Base-by-base conservation (phyloP, 2,113 vertebrate genomes). In the Mus spicilegus region DNA sequence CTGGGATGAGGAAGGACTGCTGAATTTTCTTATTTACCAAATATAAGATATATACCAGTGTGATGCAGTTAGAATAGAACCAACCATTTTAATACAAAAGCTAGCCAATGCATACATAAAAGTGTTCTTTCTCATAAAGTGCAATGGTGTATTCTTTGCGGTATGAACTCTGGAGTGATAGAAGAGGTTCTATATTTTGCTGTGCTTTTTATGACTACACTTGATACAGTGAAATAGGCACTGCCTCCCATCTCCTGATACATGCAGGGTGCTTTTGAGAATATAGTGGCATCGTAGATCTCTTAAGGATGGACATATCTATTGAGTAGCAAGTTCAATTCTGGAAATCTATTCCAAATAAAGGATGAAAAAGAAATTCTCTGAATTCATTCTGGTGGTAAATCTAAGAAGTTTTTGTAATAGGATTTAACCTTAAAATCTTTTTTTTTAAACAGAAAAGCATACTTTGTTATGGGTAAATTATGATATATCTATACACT, bases 281-380 rank as follows among this genome's bases (percentile, higher is more conserved):
- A 33, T 4, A 4, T 2, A 65, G 30, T 26, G 1, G 30, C 22
- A 42, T n/a, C 63, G 10, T 3, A 56, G 80, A 54, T 54, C 26
- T 28, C 28, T 82, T 91, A 33, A 75, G 42, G 9, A 26, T 17
- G 4, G 63, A 42, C 1, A 28, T 22, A 11, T 36, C 30, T 81
- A 54, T 33, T 39, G 63, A 20, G 30, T 1, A 33, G 36, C 12
- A 86, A 87, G 49, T 87, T 77, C n/a, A 92, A 26, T 19, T 81
- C 56, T 46, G 92, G n/a, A n/a, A 93, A 56, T 90, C 85, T 69
- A 70, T 89, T 65, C 73, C 65, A 54, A 58, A 67, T 89, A 42
- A 87, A 95, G 54, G 24, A 76, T 78, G 63, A 33, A 88, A 92
- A 26, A 84, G n/a, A 26, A 92, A 85, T 70, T 42, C 17, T 78